Percentiles rank a stretch among this genome's conserved stretches.
Conservation (phyloP, 2,888 invertebrate genomes). For the Atethmia centrago region DNA sequence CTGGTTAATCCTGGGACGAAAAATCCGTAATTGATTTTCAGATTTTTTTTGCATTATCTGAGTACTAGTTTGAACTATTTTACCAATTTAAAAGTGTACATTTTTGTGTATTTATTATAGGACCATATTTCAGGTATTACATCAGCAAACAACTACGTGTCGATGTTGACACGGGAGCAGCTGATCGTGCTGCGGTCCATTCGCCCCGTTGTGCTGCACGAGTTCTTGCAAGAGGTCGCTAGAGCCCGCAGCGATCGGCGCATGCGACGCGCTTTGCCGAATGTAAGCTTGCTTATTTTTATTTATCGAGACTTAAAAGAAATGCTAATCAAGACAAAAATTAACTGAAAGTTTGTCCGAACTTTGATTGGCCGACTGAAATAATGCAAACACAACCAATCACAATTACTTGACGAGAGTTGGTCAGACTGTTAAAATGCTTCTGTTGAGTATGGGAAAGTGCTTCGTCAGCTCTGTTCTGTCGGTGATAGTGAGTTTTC, state of each 20-base stretch:
- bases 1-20: background rate
- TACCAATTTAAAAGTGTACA: background rate
- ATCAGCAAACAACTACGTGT: slow-evolving; percentile 86
- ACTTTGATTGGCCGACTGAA: background rate
- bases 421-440: too few species aligned
- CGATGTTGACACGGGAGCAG: slow-evolving; percentile 86
- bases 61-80: background rate
- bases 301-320: background rate
- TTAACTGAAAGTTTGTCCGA: background rate
- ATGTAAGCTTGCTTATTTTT: slow-evolving; percentile 72
- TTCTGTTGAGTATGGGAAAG: too few species aligned
- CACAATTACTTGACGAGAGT: background rate
- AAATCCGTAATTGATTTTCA: background rate
- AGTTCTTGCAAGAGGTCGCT: slow-evolving; percentile 84
- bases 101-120: background rate
- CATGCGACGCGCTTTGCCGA: slow-evolving; percentile 81
- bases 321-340: background rate
- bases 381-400: background rate
- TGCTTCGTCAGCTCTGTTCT: background rate
- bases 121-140: slow-evolving; percentile 76
- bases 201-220: slow-evolving; percentile 83
- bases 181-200: slow-evolving; percentile 82
- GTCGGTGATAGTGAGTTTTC: background rate
- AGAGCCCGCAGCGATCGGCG: slow-evolving; percentile 84
- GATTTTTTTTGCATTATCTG: background rate